Evolutionary conservation across 2,113 vertebrate genomes (phyloP).

Genomic region (Charadrius vociferus): DNA sequence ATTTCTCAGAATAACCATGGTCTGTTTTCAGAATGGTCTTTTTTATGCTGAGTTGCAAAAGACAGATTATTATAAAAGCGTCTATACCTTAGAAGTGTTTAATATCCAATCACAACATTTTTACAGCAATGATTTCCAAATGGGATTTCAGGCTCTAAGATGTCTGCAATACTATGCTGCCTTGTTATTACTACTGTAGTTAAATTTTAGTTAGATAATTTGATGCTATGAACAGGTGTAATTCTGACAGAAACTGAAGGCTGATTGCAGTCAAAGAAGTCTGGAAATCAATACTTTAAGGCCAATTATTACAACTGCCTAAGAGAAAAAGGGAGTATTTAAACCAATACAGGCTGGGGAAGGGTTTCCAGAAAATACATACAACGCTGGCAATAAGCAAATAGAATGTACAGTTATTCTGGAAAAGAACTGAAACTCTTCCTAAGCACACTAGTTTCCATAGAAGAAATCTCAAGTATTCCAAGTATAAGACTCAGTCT

Average conservation of each 20-base stretch:
- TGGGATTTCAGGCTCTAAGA: background rate
- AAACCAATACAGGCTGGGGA: background rate
- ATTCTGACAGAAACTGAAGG: background rate
- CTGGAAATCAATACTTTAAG: background rate
- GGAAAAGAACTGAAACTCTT: background rate
- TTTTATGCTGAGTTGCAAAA: background rate
- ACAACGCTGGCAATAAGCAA: background rate
- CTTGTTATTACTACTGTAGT: background rate
- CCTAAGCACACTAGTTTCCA: background rate
- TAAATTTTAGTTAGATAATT: background rate
- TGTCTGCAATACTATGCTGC: background rate
- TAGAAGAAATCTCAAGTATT: background rate
- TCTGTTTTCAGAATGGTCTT: constrained; percentile 62
- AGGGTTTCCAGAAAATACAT: background rate
- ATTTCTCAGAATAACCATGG: background rate
- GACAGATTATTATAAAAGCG: background rate
- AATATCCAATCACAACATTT: background rate
- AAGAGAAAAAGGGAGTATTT: background rate
- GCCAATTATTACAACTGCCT: background rate
- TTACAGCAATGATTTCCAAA: background rate
- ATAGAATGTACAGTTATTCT: background rate
- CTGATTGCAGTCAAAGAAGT: background rate
- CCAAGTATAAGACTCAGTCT: background rate
- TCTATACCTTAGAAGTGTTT: background rate
- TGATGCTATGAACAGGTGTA: background rate